Evolutionary conservation across 1,140 invertebrate genomes (phyloP).

Genomic region (Trichonephila inaurata): DNA sequence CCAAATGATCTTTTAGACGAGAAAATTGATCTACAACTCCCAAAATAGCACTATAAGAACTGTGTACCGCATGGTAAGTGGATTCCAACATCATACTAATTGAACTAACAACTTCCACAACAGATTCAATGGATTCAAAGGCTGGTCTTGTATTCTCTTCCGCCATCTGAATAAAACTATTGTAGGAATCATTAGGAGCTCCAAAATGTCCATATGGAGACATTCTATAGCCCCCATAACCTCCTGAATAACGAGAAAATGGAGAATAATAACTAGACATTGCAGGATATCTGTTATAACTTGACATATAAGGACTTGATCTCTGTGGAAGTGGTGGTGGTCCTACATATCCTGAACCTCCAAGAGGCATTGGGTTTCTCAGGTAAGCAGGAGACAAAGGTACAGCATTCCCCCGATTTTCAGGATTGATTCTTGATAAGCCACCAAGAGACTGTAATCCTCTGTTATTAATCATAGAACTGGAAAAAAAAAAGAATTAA

Average conservation of each 20-base stretch:
- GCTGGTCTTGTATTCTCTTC: conserved; percentile 94
- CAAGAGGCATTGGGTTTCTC: background rate
- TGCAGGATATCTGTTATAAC: background rate
- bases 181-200: background rate
- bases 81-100: conserved; percentile 98
- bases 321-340: conserved; percentile 54
- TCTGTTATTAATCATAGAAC: background rate
- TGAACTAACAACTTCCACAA: conserved; percentile 94
- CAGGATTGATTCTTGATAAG: background rate
- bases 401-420: background rate
- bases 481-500: background rate
- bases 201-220: conserved; percentile 25
- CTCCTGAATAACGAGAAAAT: conserved; percentile 39
- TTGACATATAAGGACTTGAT: background rate
- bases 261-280: conserved; percentile 19
- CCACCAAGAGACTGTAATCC: background rate
- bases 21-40: conserved; percentile 97
- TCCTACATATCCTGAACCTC: background rate
- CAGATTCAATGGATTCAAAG: conserved; percentile 96
- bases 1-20: conserved; percentile 89
- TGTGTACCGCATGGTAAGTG: conserved; percentile 96
- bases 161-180: conserved; percentile 88
- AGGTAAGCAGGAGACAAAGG: conserved; percentile 24
- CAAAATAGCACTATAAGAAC: conserved; percentile 95
- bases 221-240: background rate